Percentiles rank a stretch among this genome's conserved stretches.
Conservation (phyloP, 2,113 vertebrate species). For the Pardalotus punctatus region DNA sequence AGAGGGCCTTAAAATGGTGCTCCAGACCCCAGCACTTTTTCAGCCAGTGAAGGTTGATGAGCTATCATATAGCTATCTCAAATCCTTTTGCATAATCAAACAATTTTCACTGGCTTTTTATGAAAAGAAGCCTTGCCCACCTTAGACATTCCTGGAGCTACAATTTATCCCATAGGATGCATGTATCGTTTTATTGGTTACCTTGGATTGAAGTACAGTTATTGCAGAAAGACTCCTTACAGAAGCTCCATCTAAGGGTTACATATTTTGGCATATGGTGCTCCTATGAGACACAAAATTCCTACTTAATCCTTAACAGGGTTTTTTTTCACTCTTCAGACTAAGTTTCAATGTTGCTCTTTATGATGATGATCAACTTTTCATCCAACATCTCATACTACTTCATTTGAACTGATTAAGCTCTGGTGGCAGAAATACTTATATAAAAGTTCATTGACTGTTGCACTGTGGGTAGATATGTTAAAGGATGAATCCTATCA, state of each 20-base stretch:
- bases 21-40: not conserved
- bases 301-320: not conserved
- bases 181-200: not conserved
- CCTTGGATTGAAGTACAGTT: not conserved
- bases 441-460: not conserved
- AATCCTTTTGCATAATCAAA: not conserved
- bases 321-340: not conserved
- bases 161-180: not conserved
- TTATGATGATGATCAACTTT: not conserved
- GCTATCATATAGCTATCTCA: not conserved
- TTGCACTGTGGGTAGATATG: not conserved
- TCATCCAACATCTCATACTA: not conserved
- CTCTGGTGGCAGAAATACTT: not conserved
- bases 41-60: not conserved
- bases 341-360: not conserved
- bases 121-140: not conserved
- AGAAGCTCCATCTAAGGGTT: not conserved
- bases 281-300: not conserved
- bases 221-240: not conserved
- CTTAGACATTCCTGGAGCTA: not conserved
- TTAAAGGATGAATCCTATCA: not conserved
- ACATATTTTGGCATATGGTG: not conserved
- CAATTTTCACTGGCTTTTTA: not conserved
- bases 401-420: not conserved
- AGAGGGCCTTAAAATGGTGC: not conserved